Evolutionary conservation across 2,113 vertebrate genomes (phyloP).

Genomic region (Elgaria multicarinata): DNA sequence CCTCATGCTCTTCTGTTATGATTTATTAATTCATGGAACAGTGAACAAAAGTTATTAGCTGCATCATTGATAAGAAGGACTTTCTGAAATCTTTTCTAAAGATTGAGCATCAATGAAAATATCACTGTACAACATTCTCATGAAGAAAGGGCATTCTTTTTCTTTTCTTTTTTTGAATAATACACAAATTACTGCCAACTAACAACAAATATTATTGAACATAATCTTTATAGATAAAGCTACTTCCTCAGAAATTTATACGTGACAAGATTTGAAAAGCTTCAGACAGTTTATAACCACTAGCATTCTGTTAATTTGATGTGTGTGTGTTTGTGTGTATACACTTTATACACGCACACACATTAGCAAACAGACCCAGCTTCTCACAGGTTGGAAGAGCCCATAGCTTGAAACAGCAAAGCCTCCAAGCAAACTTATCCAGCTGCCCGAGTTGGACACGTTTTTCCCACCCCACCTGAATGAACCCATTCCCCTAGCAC

Average conservation of each 20-base stretch:
- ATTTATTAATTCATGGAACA: not conserved
- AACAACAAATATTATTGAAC: slow-evolving; percentile 38
- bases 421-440: too few species aligned
- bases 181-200: slow-evolving; percentile 17
- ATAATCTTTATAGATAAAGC: slow-evolving; percentile 39
- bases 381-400: too few species aligned
- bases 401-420: too few species aligned
- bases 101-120: not conserved
- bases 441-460: too few species aligned
- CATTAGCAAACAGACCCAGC: too few species aligned
- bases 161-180: slow-evolving; percentile 48
- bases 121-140: not conserved
- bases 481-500: too few species aligned
- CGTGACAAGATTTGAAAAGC: not conserved
- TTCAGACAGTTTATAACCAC: not conserved
- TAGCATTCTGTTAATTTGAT: not conserved
- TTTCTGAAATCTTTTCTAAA: not conserved
- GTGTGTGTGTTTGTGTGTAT: not conserved
- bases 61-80: fast-evolving
- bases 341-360: not conserved
- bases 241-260: slow-evolving; percentile 34
- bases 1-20: fast-evolving
- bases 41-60: not conserved
- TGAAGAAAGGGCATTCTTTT: slow-evolving; percentile 12
- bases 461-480: too few species aligned